Base-by-base conservation (phyloP, 2,797 vertebrate species). In the Peromyscus melanophrys region DNA sequence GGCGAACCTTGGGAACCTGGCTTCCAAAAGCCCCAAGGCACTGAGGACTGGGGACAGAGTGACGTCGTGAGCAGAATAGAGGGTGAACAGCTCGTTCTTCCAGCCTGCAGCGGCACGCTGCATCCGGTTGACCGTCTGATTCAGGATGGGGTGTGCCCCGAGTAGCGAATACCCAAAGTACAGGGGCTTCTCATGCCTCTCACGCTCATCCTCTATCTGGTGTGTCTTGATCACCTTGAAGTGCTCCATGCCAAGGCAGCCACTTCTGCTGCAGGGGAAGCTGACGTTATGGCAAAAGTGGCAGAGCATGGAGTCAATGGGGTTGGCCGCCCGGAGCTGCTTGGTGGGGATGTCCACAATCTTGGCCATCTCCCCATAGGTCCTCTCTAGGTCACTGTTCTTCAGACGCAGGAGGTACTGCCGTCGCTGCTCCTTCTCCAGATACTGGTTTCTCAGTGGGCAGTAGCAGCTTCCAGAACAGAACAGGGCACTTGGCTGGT, bases 401-500 rank as follows among this genome's bases (percentile, higher is more conserved):
- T 99, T 99, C 93, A 99, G 98, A 55, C 99, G 98, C 12, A 99
- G 98, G 23, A 98, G 99, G 97, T 99, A 99, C 97, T 99, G 99
- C 21, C 99, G 99, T 77, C 98, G 98, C 98, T 99, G 99, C 91
- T 99, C 99, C 93, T 99, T 99, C 91, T 99, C 99, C 29, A 99
- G 98, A 96, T 99, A 99, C 82, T 99, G 98, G 98, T 99, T 99
- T 87, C 99, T 98, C 96, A 99, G 98, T 0, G 99, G 99, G 96
- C 99, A 99, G 95, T 99, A 99, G 0, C 99, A 99, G 91, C 98
- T 99, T 4, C 99, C 98, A 2, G 99, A 99, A 73, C 99, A 99
- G 98, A 99, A 99, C 63, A 99, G 98, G 3, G 99, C 99, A 97
- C 99, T 99, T 98, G 99, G 99, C 98, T 99, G 99, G 98, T 99